These are phyloP conservation scores for Lithobates pipiens DNA, from an alignment of 2,797 vertebrate genomes.

Conservation along the genomic window DNA sequence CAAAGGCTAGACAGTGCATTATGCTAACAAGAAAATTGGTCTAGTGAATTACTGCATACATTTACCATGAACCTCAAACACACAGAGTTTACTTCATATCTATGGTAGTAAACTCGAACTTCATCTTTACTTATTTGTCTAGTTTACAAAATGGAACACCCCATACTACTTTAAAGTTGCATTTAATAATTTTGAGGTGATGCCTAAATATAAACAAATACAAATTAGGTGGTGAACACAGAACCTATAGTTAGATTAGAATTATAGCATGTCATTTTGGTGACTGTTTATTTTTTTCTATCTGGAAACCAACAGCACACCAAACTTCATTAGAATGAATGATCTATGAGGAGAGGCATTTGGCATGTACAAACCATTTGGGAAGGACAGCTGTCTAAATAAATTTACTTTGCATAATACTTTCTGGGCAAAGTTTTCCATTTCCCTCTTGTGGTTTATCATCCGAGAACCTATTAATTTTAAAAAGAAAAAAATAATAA, in stretches of 20 bases:
- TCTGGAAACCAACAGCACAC: neutral
- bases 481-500: neutral
- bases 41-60: too few relatives aligned
- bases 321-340: constrained; percentile 18
- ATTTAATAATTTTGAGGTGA: neutral
- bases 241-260: neutral
- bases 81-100: too few relatives aligned
- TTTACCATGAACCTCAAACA: too few relatives aligned
- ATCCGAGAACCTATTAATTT: constrained; percentile 8
- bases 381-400: constrained; percentile 24
- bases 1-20: too few relatives aligned
- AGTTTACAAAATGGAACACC: neutral
- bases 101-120: too few relatives aligned
- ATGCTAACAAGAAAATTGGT: too few relatives aligned
- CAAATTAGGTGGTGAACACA: neutral
- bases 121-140: too few relatives aligned
- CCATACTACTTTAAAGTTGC: neutral
- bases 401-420: constrained; percentile 35
- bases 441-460: constrained; percentile 19
- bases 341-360: constrained; percentile 17
- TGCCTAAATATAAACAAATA: neutral
- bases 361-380: constrained; percentile 3
- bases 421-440: constrained; percentile 23
- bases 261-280: constrained; percentile 3
- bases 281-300: neutral